Evolutionary conservation across 2,888 invertebrate genomes (phyloP), one percentile per base, ranked within the genome.

Genomic region (Nomada hirtipes): DNA sequence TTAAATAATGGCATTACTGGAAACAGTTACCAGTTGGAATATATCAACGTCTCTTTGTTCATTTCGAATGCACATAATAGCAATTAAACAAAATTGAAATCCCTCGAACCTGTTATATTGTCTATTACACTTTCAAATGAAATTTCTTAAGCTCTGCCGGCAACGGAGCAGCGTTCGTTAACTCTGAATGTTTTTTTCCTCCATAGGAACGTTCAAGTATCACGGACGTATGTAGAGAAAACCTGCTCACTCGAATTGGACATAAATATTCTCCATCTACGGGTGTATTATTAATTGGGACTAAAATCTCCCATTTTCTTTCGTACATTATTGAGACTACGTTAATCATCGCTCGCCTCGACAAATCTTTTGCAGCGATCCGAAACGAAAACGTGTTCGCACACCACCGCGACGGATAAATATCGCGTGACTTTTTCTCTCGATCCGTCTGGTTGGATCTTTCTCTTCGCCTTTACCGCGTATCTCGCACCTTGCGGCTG

Each of bases 401-500:
- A 29, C 4, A 13, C 15, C n/a, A 18, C 20, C 7, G 3, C 11
- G 15, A 67, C 52, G 50, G 53, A 75, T 75, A 63, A 79, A 68
- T 52, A 67, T 75, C 57, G 29, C 13, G 55, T 18, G 44, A 64
- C 55, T 36, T 50, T 59, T 26, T 3, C 20, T 15, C 11, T 47
- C 29, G 29, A 23, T 20, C 9, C 20, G n/a, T 23, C 11, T 29
- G 29, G n/a, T 15, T 55, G 53, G 26, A 26, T 60, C 55, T 53
- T 72, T 53, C 59, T n/a, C 59, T 44, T 29, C 26, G 10, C 13
- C 20, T 52, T 69, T 72, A n/a, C 61, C 69, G 65, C 29, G 50
- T 59, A 60, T 50, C 73, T 70, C 47, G 59, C 44, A 59, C 61
- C 59, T 76, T 20, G 75, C 42, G 44, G 68, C 64, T 23, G 61